These are phyloP conservation scores for Cephalotes varians DNA, from an alignment of 2,888 invertebrate species.

Conservation along the genomic window DNA sequence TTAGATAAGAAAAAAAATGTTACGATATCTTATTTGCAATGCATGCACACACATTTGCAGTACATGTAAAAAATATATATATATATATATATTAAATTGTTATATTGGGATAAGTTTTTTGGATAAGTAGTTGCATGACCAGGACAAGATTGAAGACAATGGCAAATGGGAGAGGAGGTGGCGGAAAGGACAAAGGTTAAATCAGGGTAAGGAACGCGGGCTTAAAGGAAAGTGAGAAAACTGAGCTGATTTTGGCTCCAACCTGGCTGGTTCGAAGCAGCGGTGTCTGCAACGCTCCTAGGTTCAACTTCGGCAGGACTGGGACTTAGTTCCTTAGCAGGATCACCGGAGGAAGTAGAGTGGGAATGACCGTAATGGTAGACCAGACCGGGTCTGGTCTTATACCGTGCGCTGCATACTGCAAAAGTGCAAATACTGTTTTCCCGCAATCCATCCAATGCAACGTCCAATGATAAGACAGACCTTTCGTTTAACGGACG, in stretches of 20 bases:
- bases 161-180: conserved; percentile 40
- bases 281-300: conserved; percentile 85
- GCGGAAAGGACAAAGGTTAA: conserved; percentile 77
- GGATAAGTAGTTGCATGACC: conserved; percentile 50
- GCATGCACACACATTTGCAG: conserved; percentile 73
- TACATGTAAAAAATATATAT: conserved; percentile 61
- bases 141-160: conserved; percentile 50
- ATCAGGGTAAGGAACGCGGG: conserved; percentile 79
- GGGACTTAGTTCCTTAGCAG: conserved; percentile 86
- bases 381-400: conserved; percentile 97
- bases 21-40: conserved; percentile 72
- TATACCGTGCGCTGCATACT: conserved; percentile 98
- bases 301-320: conserved; percentile 86
- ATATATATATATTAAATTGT: conserved; percentile 55
- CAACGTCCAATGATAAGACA: conserved; percentile 81
- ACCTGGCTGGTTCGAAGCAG: conserved; percentile 87
- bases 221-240: conserved; percentile 86
- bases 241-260: conserved; percentile 87
- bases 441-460: conserved; percentile 85
- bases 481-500: conserved; percentile 73
- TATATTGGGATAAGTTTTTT: conserved; percentile 46
- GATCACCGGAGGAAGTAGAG: conserved; percentile 86
- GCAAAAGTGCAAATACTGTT: conserved; percentile 87
- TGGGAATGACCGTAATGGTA: conserved; percentile 98
- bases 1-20: conserved; percentile 60